Evolutionary conservation across 2,113 vertebrate genomes (phyloP), one percentile per base, ranked within the genome.

Genomic region (Gymnarchus niloticus): DNA sequence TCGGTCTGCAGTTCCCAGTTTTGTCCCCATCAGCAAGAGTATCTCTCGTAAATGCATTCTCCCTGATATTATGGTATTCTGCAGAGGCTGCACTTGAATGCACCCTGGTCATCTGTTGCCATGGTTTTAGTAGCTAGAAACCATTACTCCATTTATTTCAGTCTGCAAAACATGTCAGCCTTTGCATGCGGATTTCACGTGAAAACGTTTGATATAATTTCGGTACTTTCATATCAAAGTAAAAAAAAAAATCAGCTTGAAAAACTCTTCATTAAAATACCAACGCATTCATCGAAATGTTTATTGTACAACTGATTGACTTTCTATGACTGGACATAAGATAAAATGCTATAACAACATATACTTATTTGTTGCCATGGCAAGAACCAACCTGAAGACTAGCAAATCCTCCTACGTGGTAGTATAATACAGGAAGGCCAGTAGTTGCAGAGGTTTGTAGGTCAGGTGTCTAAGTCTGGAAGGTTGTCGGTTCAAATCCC

Each of bases 31-130:
- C n/a, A 56, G 37, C n/a, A 25, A 83, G 51, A 56, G 81, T 41
- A 37, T 57, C 52, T 41, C 56, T 44, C 82, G 52, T 57, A 57
- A 83, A 83, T 44, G 56, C 28, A 23, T 51, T 59, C 54, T 59
- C 82, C 56, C 33, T 57, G 82, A 83, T 83, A 59, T 59, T 59
- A 59, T 44, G 82, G 56, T 59, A 83, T 59, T 83, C 56, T 59
- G 82, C 56, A 83, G 56, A 59, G 82, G 82, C 54, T 59, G 56
- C 82, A 80, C 84, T 52, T 33, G 37, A 80, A 41, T 78, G 73
- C 41, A n/a, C 37, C 48, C 65, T 76, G 37, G 65, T 85, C 84
- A 46, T 80, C 84, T 41, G 84, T 78, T 56, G 69, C 84, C 37
- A 44, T 78, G 52, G 84, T 51, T 37, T 76, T 83, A 44, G 82